Evolutionary conservation across 1,140 invertebrate genomes (phyloP), one percentile per base, ranked within the genome.

Genomic region (Ips typographus): DNA sequence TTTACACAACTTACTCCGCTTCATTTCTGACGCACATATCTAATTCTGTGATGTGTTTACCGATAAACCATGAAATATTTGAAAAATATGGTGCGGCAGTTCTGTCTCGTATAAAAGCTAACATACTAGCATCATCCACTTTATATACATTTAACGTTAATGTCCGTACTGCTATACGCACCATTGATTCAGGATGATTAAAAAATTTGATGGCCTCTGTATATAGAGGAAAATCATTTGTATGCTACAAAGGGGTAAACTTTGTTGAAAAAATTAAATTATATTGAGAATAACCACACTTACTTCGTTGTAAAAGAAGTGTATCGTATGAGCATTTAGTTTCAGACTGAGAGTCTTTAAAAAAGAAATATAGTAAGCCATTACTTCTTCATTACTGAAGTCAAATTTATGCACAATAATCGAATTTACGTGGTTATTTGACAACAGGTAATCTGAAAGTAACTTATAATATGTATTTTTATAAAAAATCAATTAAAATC

Each of bases 351-450:
- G 84, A 0, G 97, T 99, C 82, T 99, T 99, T 64, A 99, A 81
- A 81, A 99, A 99, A 55, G 97, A 98, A 80, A 99, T 99, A 81
- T 99, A 99, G 81, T 99, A 99, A 3, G 97, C 98, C 95, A 99
- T 98, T 2, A 99, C 96, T 87, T 99, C 98, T 84, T 99, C 98
- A 84, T 99, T 97, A 8, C 94, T 96, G 78, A 99, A 98, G 82
- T 99, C 98, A 87, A 99, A 99, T 83, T 98, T 98, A 83, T 99
- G 97, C 47, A 97, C 94, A 79, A 99, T 99, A 77, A 99, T 99
- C 43, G 94, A 96, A 83, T 99, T 99, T 36, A 99, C 96, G 85
- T 99, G 96, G 83, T 99, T 99, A 83, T 99, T 99, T 77, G 96
- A 99, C 22, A 99, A 84, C 64, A 99, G 84, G 84, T 99, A 99